Evolutionary conservation across 2,888 invertebrate genomes (phyloP), one percentile per base, ranked within the genome.

Genomic region (Drosophila emarginata): DNA sequence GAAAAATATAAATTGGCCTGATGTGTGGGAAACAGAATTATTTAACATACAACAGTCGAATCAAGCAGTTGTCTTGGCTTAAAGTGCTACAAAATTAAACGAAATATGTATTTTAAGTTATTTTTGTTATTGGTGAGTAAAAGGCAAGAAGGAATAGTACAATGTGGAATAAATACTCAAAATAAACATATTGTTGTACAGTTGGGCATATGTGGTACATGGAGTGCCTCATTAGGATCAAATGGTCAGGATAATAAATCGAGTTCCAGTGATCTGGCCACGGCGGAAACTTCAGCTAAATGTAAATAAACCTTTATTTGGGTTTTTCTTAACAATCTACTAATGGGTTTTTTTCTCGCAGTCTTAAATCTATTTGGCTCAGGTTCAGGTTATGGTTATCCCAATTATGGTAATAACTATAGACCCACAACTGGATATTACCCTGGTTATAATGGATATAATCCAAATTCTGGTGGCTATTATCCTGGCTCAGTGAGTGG

Each of bases 351-450:
- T 7, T 32, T 12, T 61, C 58, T 36, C 53, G 26, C 56, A 92
- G 92, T 89, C 78, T 90, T 84, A 80, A 93, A 93, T 78, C 92
- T 92, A 79, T 90, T 91, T 67, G 89, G 89, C 12, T 78, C 83
- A 64, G 67, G 71, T 12, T 54, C 57, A 9, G 5, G 58, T 0
- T 56, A 50, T 0, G 64, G 83, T 0, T 83, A 83, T 40, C 80
- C 80, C 7, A 73, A 65, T 57, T 77, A 87, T 61, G 78, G 78
- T 28, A 66, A 81, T 26, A 77, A 74, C 45, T 71, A 69, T 11
- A 65, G 71, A 21, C 73, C 79, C 32, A 64, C 9, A 9, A 64
- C 40, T 2, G 85, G 84, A n/a, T 45, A 45, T 45, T 45, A 45
- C 11, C 45, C 45, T 11, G 45, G 45, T 12, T 21, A 18, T 45